Evolutionary conservation across 2,888 invertebrate species (phyloP), one percentile per base, ranked within the genome.

Genomic region (Pollenia labialis): DNA sequence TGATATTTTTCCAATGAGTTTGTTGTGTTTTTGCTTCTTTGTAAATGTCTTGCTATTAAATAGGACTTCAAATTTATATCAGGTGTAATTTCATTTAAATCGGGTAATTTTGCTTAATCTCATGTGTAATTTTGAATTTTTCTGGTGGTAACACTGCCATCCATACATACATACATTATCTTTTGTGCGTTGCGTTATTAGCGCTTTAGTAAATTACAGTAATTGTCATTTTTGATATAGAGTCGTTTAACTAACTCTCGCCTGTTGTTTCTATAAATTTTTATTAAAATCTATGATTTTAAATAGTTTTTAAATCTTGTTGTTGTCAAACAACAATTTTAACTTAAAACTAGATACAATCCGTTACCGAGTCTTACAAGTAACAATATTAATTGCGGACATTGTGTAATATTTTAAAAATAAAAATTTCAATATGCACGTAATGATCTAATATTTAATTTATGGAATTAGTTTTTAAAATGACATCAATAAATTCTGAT

Each of bases 221-320:
- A 58, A 71, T 54, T 58, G 56, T 42, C 60, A 40, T 14, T 75
- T 52, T 50, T 12, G 23, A 60, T 16, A 14, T 12, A 23, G 40
- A 12, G 40, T 74, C 40, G 14, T 72, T 71, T 71, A 56, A 71
- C 9, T 71, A 56, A 71, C 9, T 9, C 23, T 18, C 18, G 44
- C 44, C 23, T 23, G 23, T 56, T 56, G 14, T 69, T 69, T 69
- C 42, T 54, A 54, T 58, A 58, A 23, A 58, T 72, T 58, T 56
- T n/a, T 32, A 58, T 72, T 44, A 62, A 10, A 42, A 62, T 42
- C 42, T 42, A 72, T 11, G 56, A 8, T 72, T 44, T 56, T 10
- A 44, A 16, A 23, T 7, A 11, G 11, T 32, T 56, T 48, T 1
- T 46, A 18, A 44, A 18, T 42, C n/a, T 69, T 50, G 32, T 23